Evolutionary conservation across 2,797 vertebrate species (phyloP).

Genomic region (Xyrichtys novacula): DNA sequence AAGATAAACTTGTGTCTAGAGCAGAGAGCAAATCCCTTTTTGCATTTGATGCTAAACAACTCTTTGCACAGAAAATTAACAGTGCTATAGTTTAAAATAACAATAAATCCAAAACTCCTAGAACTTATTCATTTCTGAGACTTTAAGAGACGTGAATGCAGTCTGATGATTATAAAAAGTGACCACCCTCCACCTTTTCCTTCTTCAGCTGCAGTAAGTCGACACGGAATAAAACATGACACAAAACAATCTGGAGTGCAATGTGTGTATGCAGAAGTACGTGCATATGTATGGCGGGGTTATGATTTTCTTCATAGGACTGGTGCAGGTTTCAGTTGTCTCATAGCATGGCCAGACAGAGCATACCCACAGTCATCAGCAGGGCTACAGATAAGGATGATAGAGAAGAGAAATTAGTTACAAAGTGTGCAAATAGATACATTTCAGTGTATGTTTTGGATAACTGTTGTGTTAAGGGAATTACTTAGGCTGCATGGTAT

Average conservation of each 20-base stretch:
- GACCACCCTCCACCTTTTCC: background rate
- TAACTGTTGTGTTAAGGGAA: too few relatives aligned
- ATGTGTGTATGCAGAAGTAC: background rate
- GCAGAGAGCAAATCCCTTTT: background rate
- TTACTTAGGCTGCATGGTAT: too few relatives aligned
- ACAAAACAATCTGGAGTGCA: background rate
- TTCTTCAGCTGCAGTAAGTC: background rate
- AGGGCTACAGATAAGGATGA: conserved; percentile 39
- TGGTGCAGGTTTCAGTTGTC: background rate
- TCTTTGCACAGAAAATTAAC: conserved; percentile 28
- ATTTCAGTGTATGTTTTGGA: background rate
- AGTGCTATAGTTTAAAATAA: conserved; percentile 3
- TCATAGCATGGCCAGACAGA: conserved; percentile 51
- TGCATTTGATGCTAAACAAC: background rate
- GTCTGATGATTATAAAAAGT: background rate
- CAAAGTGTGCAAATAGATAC: background rate
- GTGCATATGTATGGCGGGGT: background rate
- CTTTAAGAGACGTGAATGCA: background rate
- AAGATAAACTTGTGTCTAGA: too few relatives aligned
- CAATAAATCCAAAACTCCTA: background rate
- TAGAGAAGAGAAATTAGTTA: background rate
- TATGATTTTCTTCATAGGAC: background rate
- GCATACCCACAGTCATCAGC: conserved; percentile 36
- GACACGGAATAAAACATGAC: background rate
- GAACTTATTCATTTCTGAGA: conserved; percentile 9